These are phyloP conservation scores for Muscina levida DNA, from an alignment of 2,888 invertebrate species.

Conservation along the genomic window DNA sequence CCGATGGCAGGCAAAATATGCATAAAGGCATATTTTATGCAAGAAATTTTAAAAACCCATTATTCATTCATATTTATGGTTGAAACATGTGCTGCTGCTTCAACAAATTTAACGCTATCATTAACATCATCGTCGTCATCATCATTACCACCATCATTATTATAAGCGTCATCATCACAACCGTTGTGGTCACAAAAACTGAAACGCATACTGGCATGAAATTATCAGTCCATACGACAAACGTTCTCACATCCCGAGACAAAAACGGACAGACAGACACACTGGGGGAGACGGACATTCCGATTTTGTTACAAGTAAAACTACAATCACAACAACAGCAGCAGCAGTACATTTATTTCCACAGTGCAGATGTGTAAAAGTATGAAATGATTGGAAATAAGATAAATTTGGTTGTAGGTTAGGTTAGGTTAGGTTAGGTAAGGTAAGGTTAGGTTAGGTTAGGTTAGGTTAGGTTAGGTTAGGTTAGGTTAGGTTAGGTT, in stretches of 20 bases:
- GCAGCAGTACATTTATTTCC: conserved; percentile 13
- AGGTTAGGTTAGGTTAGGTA: too few species aligned
- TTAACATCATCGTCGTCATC: conserved; percentile 63
- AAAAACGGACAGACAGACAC: conserved; percentile 33
- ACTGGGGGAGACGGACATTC: conserved; percentile 52
- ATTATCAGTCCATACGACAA: conserved; percentile 26
- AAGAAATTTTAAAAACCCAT: conserved; percentile 46
- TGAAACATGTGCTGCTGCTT: conserved; percentile 68
- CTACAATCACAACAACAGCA: conserved; percentile 57
- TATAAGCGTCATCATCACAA: conserved; percentile 73
- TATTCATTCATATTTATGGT: conserved; percentile 55
- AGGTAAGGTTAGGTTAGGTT: too few species aligned
- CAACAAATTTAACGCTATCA: conserved; percentile 75
- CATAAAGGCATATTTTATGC: conserved; percentile 61
- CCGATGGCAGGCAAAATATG: conserved; percentile 37
- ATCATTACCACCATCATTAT: conserved; percentile 50
- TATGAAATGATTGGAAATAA: neutral
- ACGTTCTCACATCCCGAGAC: conserved; percentile 26
- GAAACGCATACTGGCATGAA: conserved; percentile 1
- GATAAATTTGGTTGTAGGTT: too few species aligned
- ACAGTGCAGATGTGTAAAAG: neutral
- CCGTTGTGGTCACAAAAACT: conserved; percentile 50
- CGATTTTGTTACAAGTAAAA: conserved; percentile 56
- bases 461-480: too few species aligned
- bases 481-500: too few species aligned